Conservation (phyloP, 92 coral and sea anemone species). For the Phenganax subtilis region DNA sequence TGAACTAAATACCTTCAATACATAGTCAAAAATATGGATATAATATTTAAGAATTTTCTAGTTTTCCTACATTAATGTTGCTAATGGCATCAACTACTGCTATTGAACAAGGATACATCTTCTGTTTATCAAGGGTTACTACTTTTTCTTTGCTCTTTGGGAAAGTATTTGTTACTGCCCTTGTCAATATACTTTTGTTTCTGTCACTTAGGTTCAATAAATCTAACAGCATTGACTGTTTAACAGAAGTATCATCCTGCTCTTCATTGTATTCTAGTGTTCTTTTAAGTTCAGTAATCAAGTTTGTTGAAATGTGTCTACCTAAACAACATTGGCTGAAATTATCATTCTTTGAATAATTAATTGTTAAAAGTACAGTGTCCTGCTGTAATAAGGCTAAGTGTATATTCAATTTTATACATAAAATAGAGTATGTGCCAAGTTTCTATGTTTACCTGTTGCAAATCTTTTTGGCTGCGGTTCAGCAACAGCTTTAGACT, state of each 20-base stretch:
- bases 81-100: not conserved
- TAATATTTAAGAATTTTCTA: not conserved
- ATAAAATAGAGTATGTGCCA: not conserved
- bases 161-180: not conserved
- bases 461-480: not conserved
- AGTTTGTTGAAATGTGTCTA: not conserved
- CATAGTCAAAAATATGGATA: too few relatives aligned
- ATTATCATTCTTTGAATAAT: not conserved
- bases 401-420: not conserved
- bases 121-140: not conserved
- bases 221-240: constrained; percentile 6
- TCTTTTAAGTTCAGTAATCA: constrained; percentile 6
- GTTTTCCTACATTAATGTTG: not conserved
- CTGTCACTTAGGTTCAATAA: not conserved
- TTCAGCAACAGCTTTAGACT: not conserved
- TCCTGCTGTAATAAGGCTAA: not conserved
- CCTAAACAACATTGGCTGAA: not conserved
- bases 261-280: constrained; percentile 9
- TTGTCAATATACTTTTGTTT: constrained; percentile 14
- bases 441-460: not conserved
- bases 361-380: too few relatives aligned
- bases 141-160: constrained; percentile 6
- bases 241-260: constrained; percentile 6
- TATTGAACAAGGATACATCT: not conserved
- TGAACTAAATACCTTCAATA: too few relatives aligned